Evolutionary conservation across 2,797 vertebrate genomes (phyloP).

Genomic region (Calcarius lapponicus): DNA sequence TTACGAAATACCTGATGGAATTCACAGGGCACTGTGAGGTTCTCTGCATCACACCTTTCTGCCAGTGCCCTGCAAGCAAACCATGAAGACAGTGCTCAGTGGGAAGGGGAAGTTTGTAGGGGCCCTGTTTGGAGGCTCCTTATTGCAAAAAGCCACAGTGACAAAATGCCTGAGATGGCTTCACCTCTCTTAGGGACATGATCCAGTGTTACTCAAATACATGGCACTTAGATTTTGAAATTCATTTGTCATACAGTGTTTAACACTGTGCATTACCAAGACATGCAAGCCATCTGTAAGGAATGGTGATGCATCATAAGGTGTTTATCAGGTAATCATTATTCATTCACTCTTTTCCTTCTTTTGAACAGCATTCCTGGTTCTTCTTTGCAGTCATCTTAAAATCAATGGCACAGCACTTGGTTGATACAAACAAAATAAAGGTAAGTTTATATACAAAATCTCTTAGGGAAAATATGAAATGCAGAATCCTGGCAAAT

Average conservation of each 20-base stretch:
- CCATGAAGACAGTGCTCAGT: neutral
- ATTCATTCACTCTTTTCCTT: slow-evolving; percentile 11
- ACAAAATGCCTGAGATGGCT: neutral
- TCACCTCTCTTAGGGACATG: neutral
- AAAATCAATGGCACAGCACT: slow-evolving; percentile 96
- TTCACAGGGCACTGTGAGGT: neutral
- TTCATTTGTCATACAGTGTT: neutral
- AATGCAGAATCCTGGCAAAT: neutral
- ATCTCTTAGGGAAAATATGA: neutral
- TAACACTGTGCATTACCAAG: neutral
- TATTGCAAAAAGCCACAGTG: neutral
- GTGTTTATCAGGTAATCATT: neutral
- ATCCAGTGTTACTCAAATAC: neutral
- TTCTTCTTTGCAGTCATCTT: slow-evolving; percentile 96
- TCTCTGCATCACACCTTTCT: neutral
- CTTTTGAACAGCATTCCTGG: slow-evolving; percentile 89
- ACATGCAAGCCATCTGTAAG: neutral
- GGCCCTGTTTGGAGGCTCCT: neutral
- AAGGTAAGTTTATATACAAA: slow-evolving; percentile 76
- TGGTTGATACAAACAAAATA: slow-evolving; percentile 85
- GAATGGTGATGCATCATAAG: neutral
- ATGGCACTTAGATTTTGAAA: neutral
- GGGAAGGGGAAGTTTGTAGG: neutral
- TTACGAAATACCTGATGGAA: neutral
- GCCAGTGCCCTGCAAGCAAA: neutral